A percentile compares a stretch with the other conserved stretches of the same genome.
These are phyloP conservation scores for Equus przewalskii DNA, from an alignment of 2,113 vertebrate genomes.

Conservation along the genomic window DNA sequence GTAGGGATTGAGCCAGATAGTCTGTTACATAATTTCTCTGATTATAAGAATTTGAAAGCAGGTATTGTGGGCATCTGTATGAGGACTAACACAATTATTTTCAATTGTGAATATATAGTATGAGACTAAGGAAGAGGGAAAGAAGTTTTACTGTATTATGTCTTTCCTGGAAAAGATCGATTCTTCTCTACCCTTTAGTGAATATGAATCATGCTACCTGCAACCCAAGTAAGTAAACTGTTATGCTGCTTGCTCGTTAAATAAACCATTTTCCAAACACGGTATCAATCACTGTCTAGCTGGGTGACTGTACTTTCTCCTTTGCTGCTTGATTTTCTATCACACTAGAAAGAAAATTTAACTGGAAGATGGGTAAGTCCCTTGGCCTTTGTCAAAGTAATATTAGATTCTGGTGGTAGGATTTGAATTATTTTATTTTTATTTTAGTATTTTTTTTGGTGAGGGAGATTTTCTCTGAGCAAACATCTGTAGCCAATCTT, in stretches of 20 bases:
- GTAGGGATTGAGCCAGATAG: conserved; percentile 28
- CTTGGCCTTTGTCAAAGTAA: neutral
- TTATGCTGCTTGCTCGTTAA: conserved; percentile 23
- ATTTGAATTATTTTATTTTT: neutral
- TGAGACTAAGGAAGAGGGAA: conserved; percentile 37
- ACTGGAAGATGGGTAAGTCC: neutral
- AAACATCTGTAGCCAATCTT: too few species aligned
- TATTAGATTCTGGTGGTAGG: neutral
- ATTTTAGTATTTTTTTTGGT: too few species aligned
- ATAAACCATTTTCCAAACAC: neutral
- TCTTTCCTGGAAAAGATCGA: conserved; percentile 65
- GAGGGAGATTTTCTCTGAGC: too few species aligned
- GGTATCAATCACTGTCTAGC: neutral
- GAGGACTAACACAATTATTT: conserved; percentile 57
- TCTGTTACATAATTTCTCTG: conserved; percentile 51
- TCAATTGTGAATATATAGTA: conserved; percentile 21
- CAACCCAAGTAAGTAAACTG: conserved; percentile 19
- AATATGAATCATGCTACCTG: conserved; percentile 41
- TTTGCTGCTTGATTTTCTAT: conserved; percentile 23
- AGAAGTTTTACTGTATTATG: conserved; percentile 55
- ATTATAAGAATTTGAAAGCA: conserved; percentile 54
- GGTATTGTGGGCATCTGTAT: conserved; percentile 48
- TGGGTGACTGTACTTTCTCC: neutral
- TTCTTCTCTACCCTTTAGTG: conserved; percentile 32
- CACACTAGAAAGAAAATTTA: neutral